phyloP scores from a whole-genome alignment of 2,888 invertebrate species.

The Thera obeliscata region DNA sequence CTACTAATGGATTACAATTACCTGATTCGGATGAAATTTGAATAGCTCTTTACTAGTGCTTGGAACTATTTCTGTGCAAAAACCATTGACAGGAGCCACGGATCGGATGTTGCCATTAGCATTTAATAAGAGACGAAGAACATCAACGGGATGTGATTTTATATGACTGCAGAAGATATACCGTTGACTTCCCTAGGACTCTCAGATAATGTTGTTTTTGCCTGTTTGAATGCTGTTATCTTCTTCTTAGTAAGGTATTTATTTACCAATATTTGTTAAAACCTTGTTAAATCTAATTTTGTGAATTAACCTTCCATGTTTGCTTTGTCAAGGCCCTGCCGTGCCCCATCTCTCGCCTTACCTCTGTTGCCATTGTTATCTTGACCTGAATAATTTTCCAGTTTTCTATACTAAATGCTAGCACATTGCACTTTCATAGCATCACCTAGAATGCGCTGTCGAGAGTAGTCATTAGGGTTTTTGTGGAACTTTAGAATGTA shows the following conservation, averaged over 20 bases:
- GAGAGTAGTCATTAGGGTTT: slow-evolving; percentile 39
- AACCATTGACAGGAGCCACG: slow-evolving; percentile 26
- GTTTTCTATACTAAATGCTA: slow-evolving; percentile 23
- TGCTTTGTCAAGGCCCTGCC: background rate
- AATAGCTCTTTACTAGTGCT: slow-evolving; percentile 23
- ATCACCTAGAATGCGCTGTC: slow-evolving; percentile 34
- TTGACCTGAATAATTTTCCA: slow-evolving; percentile 19
- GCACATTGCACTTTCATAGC: slow-evolving; percentile 35
- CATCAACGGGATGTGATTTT: slow-evolving; percentile 7
- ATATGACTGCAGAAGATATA: slow-evolving; percentile 17
- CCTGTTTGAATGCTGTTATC: too few species aligned
- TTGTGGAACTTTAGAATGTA: slow-evolving; percentile 39
- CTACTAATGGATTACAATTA: too few species aligned
- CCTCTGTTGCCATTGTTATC: background rate
- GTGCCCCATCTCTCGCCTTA: background rate
- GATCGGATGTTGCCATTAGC: slow-evolving; percentile 11
- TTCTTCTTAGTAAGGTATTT: background rate
- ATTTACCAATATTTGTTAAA: background rate
- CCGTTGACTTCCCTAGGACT: slow-evolving; percentile 8
- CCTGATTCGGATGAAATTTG: too few species aligned
- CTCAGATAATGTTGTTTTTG: background rate
- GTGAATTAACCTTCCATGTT: background rate
- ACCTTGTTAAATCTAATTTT: background rate
- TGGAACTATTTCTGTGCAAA: slow-evolving; percentile 26
- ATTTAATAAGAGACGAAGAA: slow-evolving; percentile 26